Base-by-base conservation (phyloP, 2,888 invertebrate species). In the Andrena fulva region DNA sequence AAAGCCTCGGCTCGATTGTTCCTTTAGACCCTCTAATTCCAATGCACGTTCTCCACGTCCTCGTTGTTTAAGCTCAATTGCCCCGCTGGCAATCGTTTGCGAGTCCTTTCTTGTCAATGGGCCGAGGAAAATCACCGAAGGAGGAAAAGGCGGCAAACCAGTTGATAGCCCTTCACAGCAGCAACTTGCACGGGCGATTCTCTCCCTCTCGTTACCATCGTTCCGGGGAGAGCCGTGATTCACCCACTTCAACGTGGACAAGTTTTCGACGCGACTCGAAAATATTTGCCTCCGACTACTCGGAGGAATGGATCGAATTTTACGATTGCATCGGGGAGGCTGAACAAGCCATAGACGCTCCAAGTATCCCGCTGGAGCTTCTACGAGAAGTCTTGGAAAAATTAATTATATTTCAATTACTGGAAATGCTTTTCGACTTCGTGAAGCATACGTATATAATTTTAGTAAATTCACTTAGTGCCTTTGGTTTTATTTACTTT, bases 31-130 rank as follows among this genome's bases (percentile, higher is more conserved):
- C 66, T 73, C 59, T 79, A 81, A 84, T 85, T 78, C 68, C 71
- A 24, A 84, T 76, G 77, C 77, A 66, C 74, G 64, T 64, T 74
- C 50, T 56, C 52, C 60, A 60, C 60, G 70, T 63, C 59, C 62
- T 73, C 68, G 66, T 79, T 81, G 60, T 64, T 69, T 76, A 79
- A 81, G 79, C 76, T 71, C 84, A 63, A 85, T 82, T 80, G 71
- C 76, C 73, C 20, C 42, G 77, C 80, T 69, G 80, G 77, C 84
- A 81, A 76, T 76, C 78, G 78, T 81, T 80, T 71, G 75, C 75
- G 76, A 76, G 71, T 67, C 66, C 77, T 82, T 77, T 68, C 85
- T 75, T 62, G 79, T 75, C 85, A 85, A 85, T 82, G 84, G 72
- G 29, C 81, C 79, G 84, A 81, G 56, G 72, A 78, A 72, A 85